phyloP scores from a whole-genome alignment of 2,113 vertebrate genomes.

The Megalops atlanticus region DNA sequence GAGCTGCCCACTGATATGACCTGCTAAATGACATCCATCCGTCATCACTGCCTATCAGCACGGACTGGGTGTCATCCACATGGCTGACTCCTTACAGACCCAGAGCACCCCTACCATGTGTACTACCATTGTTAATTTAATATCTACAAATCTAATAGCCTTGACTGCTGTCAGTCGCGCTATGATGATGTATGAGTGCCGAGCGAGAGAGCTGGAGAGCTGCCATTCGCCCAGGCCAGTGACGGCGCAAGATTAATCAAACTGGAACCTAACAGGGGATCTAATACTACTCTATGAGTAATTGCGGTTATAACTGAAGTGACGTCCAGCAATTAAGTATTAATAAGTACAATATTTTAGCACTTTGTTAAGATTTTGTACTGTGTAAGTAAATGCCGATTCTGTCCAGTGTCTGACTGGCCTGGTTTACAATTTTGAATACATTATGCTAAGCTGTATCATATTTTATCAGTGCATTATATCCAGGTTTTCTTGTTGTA shows the following conservation, averaged over 20 bases:
- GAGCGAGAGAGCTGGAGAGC: constrained; percentile 60
- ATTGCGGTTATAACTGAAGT: not conserved
- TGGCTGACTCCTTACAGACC: constrained; percentile 56
- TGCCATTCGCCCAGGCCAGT: not conserved
- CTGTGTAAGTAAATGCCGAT: not conserved
- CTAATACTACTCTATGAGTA: not conserved
- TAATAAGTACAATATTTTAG: constrained; percentile 2
- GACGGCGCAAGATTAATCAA: constrained; percentile 4
- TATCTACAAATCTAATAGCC: constrained; percentile 87
- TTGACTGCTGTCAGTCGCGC: constrained; percentile 76
- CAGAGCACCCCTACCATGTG: constrained; percentile 80
- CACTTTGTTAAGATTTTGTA: not conserved
- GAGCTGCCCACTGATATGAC: constrained; percentile 84
- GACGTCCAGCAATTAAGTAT: not conserved
- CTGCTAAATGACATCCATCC: constrained; percentile 89
- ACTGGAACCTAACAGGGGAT: not conserved
- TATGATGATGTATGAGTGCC: constrained; percentile 80
- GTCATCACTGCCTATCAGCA: constrained; percentile 82
- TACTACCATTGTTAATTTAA: constrained; percentile 86
- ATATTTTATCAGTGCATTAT: too few relatives aligned
- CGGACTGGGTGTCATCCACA: constrained; percentile 75
- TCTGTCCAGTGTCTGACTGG: too few relatives aligned
- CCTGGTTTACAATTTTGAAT: too few relatives aligned
- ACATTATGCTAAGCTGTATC: too few relatives aligned
- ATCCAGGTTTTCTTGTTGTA: too few relatives aligned